phyloP scores from a whole-genome alignment of 2,113 vertebrate species.

The Crotophaga sulcirostris region DNA sequence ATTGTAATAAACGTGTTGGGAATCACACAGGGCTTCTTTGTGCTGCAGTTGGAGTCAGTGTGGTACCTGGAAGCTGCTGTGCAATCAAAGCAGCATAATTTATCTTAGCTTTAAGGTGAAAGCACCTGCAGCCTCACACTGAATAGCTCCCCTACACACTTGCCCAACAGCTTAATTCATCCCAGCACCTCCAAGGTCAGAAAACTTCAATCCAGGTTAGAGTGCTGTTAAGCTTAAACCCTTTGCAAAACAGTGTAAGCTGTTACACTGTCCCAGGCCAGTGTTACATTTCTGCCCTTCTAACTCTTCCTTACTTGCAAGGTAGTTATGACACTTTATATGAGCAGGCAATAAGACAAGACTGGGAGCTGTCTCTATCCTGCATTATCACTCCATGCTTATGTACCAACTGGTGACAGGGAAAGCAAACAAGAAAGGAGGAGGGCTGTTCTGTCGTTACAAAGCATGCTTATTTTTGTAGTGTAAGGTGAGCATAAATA shows the following conservation, averaged over 20 bases:
- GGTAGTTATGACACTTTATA: background rate
- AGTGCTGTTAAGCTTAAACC: background rate
- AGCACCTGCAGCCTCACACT: background rate
- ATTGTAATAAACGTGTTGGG: background rate
- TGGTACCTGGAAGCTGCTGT: background rate
- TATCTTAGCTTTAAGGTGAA: background rate
- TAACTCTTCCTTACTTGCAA: background rate
- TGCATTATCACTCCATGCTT: background rate
- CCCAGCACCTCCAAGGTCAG: background rate
- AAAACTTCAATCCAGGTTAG: background rate
- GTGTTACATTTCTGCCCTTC: background rate
- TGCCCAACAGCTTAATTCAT: background rate
- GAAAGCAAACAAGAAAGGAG: background rate
- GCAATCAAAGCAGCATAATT: background rate
- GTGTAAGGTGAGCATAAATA: background rate
- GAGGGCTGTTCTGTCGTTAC: background rate
- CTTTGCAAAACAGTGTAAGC: background rate
- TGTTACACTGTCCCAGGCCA: background rate
- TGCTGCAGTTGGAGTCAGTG: background rate
- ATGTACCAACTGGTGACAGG: background rate
- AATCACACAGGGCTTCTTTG: background rate
- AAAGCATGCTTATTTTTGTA: constrained; percentile 20
- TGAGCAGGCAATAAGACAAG: background rate
- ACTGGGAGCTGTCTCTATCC: background rate
- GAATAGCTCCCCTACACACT: background rate